Evolutionary conservation across 2,113 vertebrate species (phyloP).

Genomic region (Vulpes vulpes): DNA sequence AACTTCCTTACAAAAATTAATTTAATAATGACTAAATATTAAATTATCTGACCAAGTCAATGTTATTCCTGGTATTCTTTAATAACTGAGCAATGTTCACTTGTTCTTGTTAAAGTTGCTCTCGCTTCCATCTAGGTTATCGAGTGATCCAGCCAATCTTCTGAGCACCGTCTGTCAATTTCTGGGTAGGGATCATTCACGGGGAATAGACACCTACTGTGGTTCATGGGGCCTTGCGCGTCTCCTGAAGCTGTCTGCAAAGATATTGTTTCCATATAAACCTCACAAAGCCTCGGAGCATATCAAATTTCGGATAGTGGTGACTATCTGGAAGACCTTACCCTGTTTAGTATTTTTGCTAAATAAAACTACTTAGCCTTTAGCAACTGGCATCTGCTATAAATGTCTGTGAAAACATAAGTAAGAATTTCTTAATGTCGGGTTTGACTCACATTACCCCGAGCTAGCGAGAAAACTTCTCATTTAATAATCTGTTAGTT

Average conservation of each 20-base stretch:
- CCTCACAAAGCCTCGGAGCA: background rate
- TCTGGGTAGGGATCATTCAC: background rate
- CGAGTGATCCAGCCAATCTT: background rate
- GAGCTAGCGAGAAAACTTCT: background rate
- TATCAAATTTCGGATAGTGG: background rate
- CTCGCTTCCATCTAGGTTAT: background rate
- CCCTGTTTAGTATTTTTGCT: background rate
- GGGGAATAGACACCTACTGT: background rate
- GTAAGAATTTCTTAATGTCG: background rate
- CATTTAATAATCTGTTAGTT: background rate
- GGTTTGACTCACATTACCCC: background rate
- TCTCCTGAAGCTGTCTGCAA: background rate
- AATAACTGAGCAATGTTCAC: background rate
- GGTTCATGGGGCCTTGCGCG: background rate
- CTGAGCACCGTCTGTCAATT: background rate
- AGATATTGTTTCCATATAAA: background rate
- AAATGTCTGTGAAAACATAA: background rate
- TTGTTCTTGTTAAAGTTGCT: background rate
- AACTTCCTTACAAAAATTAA: slow-evolving; percentile 6
- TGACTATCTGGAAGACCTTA: background rate
- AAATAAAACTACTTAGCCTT: slow-evolving; percentile 6
- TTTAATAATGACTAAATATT: slow-evolving; percentile 23
- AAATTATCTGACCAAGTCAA: background rate
- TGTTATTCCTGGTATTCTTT: background rate
- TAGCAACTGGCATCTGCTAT: background rate